phyloP scores from a whole-genome alignment of 2,888 invertebrate genomes.

The Drosophila merina region DNA sequence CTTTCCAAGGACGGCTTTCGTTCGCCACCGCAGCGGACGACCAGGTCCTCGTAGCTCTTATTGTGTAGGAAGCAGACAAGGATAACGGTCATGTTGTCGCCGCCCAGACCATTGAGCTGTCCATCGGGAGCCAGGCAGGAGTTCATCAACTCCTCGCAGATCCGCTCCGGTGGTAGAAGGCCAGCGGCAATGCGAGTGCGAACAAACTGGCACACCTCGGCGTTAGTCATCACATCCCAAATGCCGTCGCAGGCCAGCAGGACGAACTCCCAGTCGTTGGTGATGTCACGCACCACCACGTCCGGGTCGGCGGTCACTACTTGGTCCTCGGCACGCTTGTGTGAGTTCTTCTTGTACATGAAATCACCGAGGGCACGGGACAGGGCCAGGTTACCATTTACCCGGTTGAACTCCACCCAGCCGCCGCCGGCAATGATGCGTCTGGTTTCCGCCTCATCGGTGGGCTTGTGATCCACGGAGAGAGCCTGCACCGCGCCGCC shows the following conservation, averaged over 20 bases:
- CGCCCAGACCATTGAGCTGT: slow-evolving; percentile 97
- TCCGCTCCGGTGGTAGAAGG: slow-evolving; percentile 93
- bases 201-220: slow-evolving; percentile 96
- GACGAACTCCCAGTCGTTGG: slow-evolving; percentile 96
- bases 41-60: slow-evolving; percentile 81
- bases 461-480: slow-evolving; percentile 98
- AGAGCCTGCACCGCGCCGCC: slow-evolving; percentile 88
- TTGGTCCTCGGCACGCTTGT: slow-evolving; percentile 94
- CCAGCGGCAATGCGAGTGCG: slow-evolving; percentile 91
- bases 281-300: slow-evolving; percentile 91
- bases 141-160: slow-evolving; percentile 97
- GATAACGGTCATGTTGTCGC: slow-evolving; percentile 99
- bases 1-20: slow-evolving; percentile 4
- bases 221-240: slow-evolving; percentile 98
- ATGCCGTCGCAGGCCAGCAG: slow-evolving; percentile 99
- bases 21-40: slow-evolving; percentile 70
- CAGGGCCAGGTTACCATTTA: slow-evolving; percentile 98
- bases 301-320: slow-evolving; percentile 99
- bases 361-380: slow-evolving; percentile 99
- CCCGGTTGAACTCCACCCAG: slow-evolving; percentile 97
- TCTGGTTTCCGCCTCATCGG: slow-evolving; percentile 92
- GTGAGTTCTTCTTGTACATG: slow-evolving; percentile 95
- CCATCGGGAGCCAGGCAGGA: slow-evolving; percentile 98
- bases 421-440: slow-evolving; percentile 97
- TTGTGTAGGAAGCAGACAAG: slow-evolving; percentile 89